Conservation (phyloP, 2,888 invertebrate species). For the Parelbella ahira region DNA sequence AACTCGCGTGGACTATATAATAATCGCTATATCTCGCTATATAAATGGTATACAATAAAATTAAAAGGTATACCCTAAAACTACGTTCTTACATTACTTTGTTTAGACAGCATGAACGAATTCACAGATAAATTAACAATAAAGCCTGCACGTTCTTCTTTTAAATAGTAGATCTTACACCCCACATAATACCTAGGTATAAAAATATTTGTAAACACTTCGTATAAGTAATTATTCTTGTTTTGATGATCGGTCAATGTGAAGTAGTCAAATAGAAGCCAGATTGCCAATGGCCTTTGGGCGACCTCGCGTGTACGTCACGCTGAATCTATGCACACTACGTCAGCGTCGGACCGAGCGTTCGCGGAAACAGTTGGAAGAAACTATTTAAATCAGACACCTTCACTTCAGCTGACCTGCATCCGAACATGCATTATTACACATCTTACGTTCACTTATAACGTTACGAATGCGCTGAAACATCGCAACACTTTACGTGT, state of each 20-base stretch:
- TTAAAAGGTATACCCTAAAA: too few relatives aligned
- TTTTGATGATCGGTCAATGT: conserved; percentile 16
- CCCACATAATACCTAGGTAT: too few relatives aligned
- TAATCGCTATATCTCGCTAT: too few relatives aligned
- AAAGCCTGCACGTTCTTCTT: too few relatives aligned
- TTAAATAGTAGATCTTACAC: too few relatives aligned
- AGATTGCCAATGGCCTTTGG: conserved; percentile 34
- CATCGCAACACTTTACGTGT: conserved; percentile 19
- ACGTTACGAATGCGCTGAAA: conserved; percentile 20
- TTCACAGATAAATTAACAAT: too few relatives aligned
- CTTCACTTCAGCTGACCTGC: conserved; percentile 22
- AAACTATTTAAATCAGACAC: conserved; percentile 14
- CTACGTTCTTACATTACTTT: too few relatives aligned
- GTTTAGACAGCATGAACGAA: too few relatives aligned
- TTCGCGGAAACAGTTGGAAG: conserved; percentile 30
- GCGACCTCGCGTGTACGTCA: conserved; percentile 37
- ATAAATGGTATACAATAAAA: too few relatives aligned
- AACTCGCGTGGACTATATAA: too few relatives aligned
- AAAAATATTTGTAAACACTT: too few relatives aligned
- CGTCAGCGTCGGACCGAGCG: conserved; percentile 27
- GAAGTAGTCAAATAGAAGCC: conserved; percentile 6
- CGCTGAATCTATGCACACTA: conserved; percentile 32
- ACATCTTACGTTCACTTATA: conserved; percentile 18
- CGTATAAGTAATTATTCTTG: too few relatives aligned
- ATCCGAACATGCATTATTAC: neutral